Percentiles rank a stretch among this genome's conserved stretches.
Conservation (phyloP, 2,797 vertebrate species). For the Cephalopachus bancanus region DNA sequence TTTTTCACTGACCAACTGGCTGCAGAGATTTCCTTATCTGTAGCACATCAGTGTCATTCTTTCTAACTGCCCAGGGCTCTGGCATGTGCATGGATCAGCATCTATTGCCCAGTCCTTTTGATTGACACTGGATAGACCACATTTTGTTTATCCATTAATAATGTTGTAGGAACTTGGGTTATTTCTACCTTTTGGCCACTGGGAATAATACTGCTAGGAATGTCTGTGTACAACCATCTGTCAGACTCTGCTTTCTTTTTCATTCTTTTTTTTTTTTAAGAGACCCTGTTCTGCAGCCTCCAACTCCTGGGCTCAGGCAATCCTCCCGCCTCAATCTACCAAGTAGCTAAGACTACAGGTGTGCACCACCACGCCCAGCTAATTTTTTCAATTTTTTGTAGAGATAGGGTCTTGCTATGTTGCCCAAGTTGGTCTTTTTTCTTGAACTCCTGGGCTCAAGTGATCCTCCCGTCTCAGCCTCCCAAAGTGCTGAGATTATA, state of each 20-base stretch:
- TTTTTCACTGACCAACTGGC: background rate
- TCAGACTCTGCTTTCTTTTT: too few relatives aligned
- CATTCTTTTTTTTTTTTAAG: too few relatives aligned
- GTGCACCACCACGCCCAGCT: too few relatives aligned
- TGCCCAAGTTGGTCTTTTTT: background rate
- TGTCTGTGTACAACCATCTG: too few relatives aligned
- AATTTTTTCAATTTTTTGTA: background rate
- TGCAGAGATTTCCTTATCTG: background rate
- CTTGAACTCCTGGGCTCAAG: background rate
- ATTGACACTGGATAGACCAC: background rate
- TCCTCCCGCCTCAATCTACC: too few relatives aligned
- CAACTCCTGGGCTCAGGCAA: too few relatives aligned
- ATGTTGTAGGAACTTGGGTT: too few relatives aligned
- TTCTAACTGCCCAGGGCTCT: background rate
- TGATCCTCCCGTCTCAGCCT: background rate
- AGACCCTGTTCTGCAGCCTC: too few relatives aligned
- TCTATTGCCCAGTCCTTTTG: background rate
- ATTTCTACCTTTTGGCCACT: too few relatives aligned
- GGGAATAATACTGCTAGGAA: too few relatives aligned
- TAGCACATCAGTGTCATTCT: background rate
- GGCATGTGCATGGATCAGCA: background rate
- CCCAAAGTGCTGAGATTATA: background rate
- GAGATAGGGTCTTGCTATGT: background rate
- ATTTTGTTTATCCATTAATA: too few relatives aligned
- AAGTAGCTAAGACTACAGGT: too few relatives aligned